A percentile compares a stretch with the other conserved stretches of the same genome.
phyloP scores from a whole-genome alignment of 2,113 vertebrate genomes.

The Phrynocephalus versicolor region DNA sequence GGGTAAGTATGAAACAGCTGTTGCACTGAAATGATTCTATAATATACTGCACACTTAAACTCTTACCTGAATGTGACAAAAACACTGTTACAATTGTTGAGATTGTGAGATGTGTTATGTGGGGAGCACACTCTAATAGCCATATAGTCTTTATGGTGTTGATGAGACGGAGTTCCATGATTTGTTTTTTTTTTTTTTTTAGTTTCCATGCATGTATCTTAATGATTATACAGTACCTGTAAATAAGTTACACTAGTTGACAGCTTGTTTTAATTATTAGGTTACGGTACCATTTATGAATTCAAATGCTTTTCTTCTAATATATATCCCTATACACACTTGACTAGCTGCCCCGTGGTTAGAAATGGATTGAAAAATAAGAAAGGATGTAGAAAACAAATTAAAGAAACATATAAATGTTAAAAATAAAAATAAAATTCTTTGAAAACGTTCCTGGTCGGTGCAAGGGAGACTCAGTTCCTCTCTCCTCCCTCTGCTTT shows the following conservation, averaged over 20 bases:
- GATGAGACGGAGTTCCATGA: neutral
- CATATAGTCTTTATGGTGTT: neutral
- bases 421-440: too few relatives aligned
- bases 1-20: conserved; percentile 71
- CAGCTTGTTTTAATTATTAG: neutral
- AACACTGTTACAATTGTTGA: neutral
- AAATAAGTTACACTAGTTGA: neutral
- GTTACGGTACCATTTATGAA: neutral
- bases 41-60: neutral
- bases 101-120: too few relatives aligned
- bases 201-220: too few relatives aligned
- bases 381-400: too few relatives aligned
- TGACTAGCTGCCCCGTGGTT: too few relatives aligned
- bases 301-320: neutral
- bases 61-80: neutral
- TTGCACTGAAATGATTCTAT: neutral
- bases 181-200: too few relatives aligned
- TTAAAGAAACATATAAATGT: too few relatives aligned
- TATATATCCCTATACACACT: too few relatives aligned
- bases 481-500: too few relatives aligned
- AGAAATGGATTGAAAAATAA: too few relatives aligned
- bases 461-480: too few relatives aligned
- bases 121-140: neutral
- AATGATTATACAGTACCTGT: neutral
- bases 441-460: too few relatives aligned